A percentile compares a stretch with the other conserved stretches of the same genome.
Evolutionary conservation across 2,888 invertebrate species (phyloP).

Genomic region (Embidobia sp.): DNA sequence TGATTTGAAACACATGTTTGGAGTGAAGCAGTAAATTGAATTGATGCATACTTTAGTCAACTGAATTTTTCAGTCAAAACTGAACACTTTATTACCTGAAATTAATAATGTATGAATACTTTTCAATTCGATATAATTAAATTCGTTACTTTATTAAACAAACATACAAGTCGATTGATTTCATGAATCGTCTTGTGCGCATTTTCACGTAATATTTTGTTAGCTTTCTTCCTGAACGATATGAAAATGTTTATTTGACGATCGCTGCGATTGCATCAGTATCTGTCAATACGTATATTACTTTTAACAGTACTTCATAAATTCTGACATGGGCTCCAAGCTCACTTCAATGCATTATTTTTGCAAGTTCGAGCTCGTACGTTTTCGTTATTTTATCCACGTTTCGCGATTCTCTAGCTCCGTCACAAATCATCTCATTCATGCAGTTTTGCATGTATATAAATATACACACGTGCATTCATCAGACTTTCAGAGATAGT

Average conservation of each 20-base stretch:
- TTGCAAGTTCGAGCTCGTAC: conserved; percentile 13
- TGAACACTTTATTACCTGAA: not conserved
- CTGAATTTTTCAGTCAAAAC: too few relatives aligned
- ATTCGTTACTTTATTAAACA: not conserved
- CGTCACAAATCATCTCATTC: conserved; percentile 24
- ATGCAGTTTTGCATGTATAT: conserved; percentile 8
- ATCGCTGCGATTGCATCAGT: conserved; percentile 45
- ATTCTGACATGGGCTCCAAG: conserved; percentile 28
- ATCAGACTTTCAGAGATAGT: too few relatives aligned
- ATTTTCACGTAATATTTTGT: conserved; percentile 49
- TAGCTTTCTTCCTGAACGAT: conserved; percentile 35
- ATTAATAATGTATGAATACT: too few relatives aligned
- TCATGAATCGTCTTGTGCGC: conserved; percentile 22
- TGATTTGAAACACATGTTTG: too few relatives aligned
- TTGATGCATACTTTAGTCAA: too few relatives aligned
- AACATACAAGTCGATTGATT: conserved; percentile 31
- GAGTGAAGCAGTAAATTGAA: too few relatives aligned
- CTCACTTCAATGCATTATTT: conserved; percentile 33
- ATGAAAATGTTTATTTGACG: conserved; percentile 56
- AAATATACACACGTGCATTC: conserved; percentile 10
- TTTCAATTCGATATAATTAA: not conserved
- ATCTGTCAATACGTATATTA: conserved; percentile 47
- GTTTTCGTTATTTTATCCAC: conserved; percentile 15
- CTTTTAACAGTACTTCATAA: conserved; percentile 47
- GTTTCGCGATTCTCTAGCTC: conserved; percentile 11